phyloP scores from a whole-genome alignment of 2,797 vertebrate species.

The Orestias chungarensis region DNA sequence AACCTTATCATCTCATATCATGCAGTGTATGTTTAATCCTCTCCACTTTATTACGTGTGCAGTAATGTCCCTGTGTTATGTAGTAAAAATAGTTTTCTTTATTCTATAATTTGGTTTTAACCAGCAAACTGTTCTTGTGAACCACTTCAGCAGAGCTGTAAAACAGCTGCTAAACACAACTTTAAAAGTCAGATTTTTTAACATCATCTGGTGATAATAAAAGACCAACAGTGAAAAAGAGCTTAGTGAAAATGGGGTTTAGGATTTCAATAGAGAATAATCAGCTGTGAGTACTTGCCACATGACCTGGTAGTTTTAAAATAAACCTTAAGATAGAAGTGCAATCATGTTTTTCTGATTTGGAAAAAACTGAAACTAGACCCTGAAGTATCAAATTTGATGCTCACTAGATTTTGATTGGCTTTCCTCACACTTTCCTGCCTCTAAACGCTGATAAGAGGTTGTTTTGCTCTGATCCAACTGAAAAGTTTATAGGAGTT shows the following conservation, averaged over 20 bases:
- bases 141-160: background rate
- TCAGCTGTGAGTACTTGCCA: background rate
- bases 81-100: no score
- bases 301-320: background rate
- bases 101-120: background rate
- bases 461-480: no score
- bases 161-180: background rate
- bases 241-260: background rate
- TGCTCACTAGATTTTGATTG: background rate
- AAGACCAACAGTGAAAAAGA: background rate
- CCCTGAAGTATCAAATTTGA: background rate
- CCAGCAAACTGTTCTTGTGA: background rate
- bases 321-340: no score
- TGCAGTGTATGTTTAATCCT: background rate
- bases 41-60: background rate
- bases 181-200: background rate
- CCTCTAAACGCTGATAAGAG: background rate
- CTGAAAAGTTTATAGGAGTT: no score
- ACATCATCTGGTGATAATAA: background rate
- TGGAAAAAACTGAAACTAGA: background rate
- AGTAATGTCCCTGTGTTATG: no score
- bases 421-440: background rate
- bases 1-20: background rate
- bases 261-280: background rate
- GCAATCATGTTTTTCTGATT: no score